Percentiles rank a stretch among this genome's conserved stretches.
Conservation (phyloP, 2,797 vertebrate species). For the Tenualosa thibaudeaui region DNA sequence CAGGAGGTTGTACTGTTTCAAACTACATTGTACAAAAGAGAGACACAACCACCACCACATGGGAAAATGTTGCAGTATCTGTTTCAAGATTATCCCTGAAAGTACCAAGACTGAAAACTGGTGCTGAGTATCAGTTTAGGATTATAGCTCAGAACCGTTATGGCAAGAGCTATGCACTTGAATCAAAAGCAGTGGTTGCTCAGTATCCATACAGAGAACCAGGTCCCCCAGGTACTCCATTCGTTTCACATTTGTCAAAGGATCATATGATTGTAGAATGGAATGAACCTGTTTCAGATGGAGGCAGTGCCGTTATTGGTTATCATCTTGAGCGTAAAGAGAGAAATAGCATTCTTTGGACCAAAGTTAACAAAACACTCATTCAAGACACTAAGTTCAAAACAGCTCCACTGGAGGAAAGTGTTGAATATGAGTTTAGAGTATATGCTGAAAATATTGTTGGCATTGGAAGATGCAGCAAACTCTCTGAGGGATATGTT, state of each 20-base stretch:
- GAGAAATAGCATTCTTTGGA: conserved; percentile 97
- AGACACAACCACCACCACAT: conserved; percentile 89
- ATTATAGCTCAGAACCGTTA: conserved; percentile 98
- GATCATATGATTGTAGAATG: conserved; percentile 94
- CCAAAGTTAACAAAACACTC: conserved; percentile 93
- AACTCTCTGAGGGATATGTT: conserved; percentile 90
- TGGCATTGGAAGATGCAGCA: conserved; percentile 92
- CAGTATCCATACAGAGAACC: conserved; percentile 98
- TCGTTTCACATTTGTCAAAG: conserved; percentile 83
- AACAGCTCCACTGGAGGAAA: conserved; percentile 91
- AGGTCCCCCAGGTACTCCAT: conserved; percentile 96
- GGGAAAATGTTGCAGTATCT: conserved; percentile 91
- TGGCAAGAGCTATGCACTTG: conserved; percentile 93
- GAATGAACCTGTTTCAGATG: conserved; percentile 94
- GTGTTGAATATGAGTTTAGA: conserved; percentile 95
- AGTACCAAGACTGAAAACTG: conserved; percentile 90
- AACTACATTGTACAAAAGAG: conserved; percentile 97
- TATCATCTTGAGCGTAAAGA: conserved; percentile 98
- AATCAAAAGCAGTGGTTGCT: conserved; percentile 85
- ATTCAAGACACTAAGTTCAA: conserved; percentile 91
- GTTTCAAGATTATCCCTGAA: conserved; percentile 91
- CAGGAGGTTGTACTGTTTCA: conserved; percentile 93
- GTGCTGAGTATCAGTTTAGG: conserved; percentile 96
- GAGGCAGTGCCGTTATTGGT: conserved; percentile 89
- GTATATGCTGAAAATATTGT: conserved; percentile 98